Percentiles rank a stretch among this genome's conserved stretches.
Conservation (phyloP, 2,113 vertebrate species). For the Triplophysa dalaica region DNA sequence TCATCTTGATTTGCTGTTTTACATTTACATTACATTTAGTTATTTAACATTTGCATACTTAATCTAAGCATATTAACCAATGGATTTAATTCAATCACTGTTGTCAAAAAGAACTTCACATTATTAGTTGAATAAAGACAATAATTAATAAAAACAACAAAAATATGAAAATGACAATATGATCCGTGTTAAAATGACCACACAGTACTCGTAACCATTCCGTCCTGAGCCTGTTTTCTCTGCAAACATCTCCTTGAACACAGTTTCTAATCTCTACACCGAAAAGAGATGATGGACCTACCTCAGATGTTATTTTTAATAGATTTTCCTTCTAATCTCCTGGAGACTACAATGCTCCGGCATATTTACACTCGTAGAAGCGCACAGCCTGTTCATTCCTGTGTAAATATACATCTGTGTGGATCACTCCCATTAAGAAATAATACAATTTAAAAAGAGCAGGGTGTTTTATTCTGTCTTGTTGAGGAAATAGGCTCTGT, state of each 20-base stretch:
- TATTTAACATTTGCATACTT: no score
- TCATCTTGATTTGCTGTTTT: no score
- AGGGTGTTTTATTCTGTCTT: conserved; percentile 61
- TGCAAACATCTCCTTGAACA: conserved; percentile 18
- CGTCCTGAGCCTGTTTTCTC: not conserved
- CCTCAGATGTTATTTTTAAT: conserved; percentile 55
- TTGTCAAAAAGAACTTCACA: no score
- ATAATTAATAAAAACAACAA: no score
- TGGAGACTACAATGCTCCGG: conserved; percentile 49
- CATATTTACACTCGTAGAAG: conserved; percentile 49
- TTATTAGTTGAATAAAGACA: no score
- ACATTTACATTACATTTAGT: no score
- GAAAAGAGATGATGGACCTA: conserved; percentile 22
- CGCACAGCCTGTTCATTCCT: conserved; percentile 50
- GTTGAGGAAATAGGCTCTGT: conserved; percentile 71
- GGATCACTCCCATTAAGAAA: conserved; percentile 71
- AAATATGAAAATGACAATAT: no score
- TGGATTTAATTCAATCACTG: no score
- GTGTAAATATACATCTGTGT: conserved; percentile 70
- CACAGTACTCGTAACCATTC: not conserved
- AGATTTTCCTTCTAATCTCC: conserved; percentile 48
- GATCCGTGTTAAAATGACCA: not conserved
- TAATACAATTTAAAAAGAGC: conserved; percentile 67
- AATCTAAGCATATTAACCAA: no score
- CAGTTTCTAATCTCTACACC: not conserved